phyloP scores from a whole-genome alignment of 1,140 invertebrate species.

The Drosophila albomicans region DNA sequence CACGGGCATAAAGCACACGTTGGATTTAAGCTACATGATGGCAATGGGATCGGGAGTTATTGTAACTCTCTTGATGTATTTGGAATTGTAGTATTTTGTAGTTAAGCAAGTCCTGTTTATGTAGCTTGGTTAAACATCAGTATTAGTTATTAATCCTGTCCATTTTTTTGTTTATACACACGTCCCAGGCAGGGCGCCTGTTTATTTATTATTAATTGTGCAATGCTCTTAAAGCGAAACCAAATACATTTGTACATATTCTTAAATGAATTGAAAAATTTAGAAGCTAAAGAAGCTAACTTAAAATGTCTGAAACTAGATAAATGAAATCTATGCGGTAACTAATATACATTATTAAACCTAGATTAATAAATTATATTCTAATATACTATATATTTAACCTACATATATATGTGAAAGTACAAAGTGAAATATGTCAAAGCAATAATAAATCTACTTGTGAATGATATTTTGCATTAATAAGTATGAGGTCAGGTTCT shows the following conservation, averaged over 20 bases:
- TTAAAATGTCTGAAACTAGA: slow-evolving; percentile 11
- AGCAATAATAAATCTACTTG: slow-evolving; percentile 31
- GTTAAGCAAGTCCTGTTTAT: not conserved
- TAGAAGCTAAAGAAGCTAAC: slow-evolving; percentile 32
- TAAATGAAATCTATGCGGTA: slow-evolving; percentile 19
- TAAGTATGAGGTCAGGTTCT: slow-evolving; percentile 63
- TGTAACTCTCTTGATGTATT: slow-evolving; percentile 62
- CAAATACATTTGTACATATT: slow-evolving; percentile 19
- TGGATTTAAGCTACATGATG: slow-evolving; percentile 67
- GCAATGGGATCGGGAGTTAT: slow-evolving; percentile 61
- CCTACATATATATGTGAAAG: slow-evolving; percentile 42
- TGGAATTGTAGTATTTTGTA: slow-evolving; percentile 20
- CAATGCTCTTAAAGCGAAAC: slow-evolving; percentile 52
- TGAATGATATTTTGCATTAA: slow-evolving; percentile 62
- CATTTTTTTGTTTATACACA: slow-evolving; percentile 8
- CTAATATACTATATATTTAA: slow-evolving; percentile 1
- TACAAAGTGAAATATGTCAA: slow-evolving; percentile 62
- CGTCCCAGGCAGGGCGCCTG: slow-evolving; percentile 16
- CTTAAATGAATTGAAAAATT: slow-evolving; percentile 15
- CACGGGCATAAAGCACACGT: slow-evolving; percentile 35
- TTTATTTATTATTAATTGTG: slow-evolving; percentile 52
- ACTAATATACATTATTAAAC: slow-evolving; percentile 42
- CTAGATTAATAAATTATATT: slow-evolving; percentile 41
- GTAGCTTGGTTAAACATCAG: slow-evolving; percentile 40
- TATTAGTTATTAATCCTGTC: slow-evolving; percentile 49